These are phyloP conservation scores for Carduelis carduelis DNA, from an alignment of 2,797 vertebrate genomes.

Conservation along the genomic window DNA sequence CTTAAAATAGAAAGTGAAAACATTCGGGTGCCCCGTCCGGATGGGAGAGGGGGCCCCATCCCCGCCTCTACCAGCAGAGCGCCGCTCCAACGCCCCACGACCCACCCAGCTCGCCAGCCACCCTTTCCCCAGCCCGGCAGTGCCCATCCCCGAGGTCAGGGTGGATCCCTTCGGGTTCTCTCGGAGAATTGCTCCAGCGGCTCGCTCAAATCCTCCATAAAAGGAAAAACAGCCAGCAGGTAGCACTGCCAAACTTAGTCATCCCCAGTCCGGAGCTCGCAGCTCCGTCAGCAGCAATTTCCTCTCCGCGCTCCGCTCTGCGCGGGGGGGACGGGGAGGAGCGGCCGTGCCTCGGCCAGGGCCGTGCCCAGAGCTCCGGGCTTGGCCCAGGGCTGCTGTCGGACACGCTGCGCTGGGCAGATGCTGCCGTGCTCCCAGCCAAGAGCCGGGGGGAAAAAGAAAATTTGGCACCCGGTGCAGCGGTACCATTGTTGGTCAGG, in stretches of 20 bases:
- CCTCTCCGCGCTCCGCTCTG: slow-evolving; percentile 26
- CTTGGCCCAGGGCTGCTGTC: neutral
- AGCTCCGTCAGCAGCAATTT: slow-evolving; percentile 70
- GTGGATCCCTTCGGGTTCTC: slow-evolving; percentile 58
- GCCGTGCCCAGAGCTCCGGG: neutral
- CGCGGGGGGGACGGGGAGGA: neutral
- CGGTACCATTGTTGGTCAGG: accelerated
- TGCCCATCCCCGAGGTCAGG: slow-evolving; percentile 55
- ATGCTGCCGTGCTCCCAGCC: accelerated
- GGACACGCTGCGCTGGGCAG: neutral
- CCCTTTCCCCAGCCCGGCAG: neutral
- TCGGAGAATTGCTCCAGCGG: slow-evolving; percentile 34
- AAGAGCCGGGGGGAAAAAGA: accelerated
- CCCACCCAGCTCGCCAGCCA: neutral
- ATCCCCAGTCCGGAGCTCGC: slow-evolving; percentile 66
- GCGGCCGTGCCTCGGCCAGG: neutral
- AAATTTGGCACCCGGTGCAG: neutral
- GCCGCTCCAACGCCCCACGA: accelerated
- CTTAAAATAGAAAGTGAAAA: slow-evolving; percentile 63
- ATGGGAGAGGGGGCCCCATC: neutral
- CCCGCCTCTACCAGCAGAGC: neutral
- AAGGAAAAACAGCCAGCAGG: slow-evolving; percentile 77
- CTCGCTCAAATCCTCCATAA: slow-evolving; percentile 76
- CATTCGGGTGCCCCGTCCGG: neutral
- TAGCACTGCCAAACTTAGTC: slow-evolving; percentile 82